phyloP scores from a whole-genome alignment of 1,140 invertebrate species.

The Papilio glaucus region DNA sequence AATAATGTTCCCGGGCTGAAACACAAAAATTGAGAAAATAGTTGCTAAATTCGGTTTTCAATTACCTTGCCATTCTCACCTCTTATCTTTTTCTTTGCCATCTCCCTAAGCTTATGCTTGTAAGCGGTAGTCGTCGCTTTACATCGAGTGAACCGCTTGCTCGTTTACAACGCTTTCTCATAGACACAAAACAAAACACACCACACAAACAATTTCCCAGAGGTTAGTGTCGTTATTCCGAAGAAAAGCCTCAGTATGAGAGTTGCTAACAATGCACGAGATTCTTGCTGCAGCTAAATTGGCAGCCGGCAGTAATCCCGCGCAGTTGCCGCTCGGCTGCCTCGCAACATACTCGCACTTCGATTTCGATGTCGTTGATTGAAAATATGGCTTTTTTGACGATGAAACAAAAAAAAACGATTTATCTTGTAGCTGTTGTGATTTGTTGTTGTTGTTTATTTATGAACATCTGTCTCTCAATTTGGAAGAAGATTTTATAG shows the following conservation, averaged over 20 bases:
- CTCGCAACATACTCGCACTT: neutral
- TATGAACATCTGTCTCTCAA: too few relatives aligned
- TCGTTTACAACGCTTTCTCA: neutral
- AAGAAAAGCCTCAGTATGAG: neutral
- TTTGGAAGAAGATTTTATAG: too few relatives aligned
- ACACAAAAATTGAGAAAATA: too few relatives aligned
- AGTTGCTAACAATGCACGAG: neutral
- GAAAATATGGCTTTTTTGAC: slow-evolving; percentile 4
- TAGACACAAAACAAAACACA: neutral
- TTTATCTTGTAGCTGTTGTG: too few relatives aligned
- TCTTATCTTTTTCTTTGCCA: too few relatives aligned
- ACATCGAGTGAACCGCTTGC: too few relatives aligned
- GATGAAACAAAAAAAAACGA: neutral
- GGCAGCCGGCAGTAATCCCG: neutral
- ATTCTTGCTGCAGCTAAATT: neutral
- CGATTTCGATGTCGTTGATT: slow-evolving; percentile 17
- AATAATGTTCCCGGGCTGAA: too few relatives aligned
- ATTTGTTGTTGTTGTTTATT: too few relatives aligned
- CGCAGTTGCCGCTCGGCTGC: slow-evolving; percentile 6
- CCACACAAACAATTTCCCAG: neutral
- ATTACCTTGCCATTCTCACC: too few relatives aligned
- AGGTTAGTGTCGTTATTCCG: neutral
- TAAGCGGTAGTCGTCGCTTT: too few relatives aligned
- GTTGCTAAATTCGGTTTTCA: too few relatives aligned
- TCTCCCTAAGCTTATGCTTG: too few relatives aligned